Percentiles rank a stretch among this genome's conserved stretches.
Evolutionary conservation across 1,140 invertebrate genomes (phyloP).

Genomic region (Pygmarrhopalites habei): DNA sequence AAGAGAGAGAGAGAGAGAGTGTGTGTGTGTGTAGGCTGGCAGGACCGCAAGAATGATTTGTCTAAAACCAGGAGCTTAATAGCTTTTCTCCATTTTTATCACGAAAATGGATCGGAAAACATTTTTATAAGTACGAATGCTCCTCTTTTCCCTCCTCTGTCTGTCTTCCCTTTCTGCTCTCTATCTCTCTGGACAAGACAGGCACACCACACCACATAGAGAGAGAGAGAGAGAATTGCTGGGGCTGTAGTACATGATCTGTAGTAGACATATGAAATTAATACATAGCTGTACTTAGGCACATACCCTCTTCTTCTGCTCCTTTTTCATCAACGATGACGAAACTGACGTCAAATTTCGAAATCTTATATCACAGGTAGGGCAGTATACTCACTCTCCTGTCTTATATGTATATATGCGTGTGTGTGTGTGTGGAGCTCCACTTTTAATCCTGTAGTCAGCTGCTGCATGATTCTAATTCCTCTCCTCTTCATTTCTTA

Average conservation of each 20-base stretch:
- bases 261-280: neutral
- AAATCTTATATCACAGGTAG: neutral
- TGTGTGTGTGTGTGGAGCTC: neutral
- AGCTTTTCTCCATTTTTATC: slow-evolving; percentile 28
- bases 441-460: neutral
- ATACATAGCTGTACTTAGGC: neutral
- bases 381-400: neutral
- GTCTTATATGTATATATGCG: neutral
- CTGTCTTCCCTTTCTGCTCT: neutral
- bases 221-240: neutral
- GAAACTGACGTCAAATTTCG: neutral
- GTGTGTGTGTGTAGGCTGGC: neutral
- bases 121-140: slow-evolving; percentile 13
- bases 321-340: neutral
- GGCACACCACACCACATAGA: neutral
- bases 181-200: neutral
- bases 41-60: slow-evolving; percentile 15
- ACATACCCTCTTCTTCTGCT: neutral
- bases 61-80: slow-evolving; percentile 28
- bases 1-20: no score
- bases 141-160: neutral
- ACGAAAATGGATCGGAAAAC: slow-evolving; percentile 26
- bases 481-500: neutral
- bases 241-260: neutral
- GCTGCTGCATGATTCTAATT: slow-evolving; percentile 1